A percentile compares a stretch with the other conserved stretches of the same genome.
phyloP scores from a whole-genome alignment of 1,140 invertebrate genomes.

The Dinothrombium tinctorium region DNA sequence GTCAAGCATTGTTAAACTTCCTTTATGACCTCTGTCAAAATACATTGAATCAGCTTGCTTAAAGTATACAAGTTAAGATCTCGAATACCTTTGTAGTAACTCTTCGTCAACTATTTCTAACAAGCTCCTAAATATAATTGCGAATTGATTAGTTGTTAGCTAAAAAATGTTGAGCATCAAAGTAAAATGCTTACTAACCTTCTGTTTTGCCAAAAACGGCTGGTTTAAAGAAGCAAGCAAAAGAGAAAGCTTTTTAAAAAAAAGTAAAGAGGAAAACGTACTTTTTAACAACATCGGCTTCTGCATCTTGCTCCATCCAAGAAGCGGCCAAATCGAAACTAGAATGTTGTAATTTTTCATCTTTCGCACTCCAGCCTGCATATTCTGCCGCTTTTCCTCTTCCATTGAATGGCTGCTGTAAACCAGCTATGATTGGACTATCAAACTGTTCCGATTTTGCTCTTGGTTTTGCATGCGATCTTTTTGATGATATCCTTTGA shows the following conservation, averaged over 20 bases:
- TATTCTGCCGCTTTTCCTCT: too few species aligned
- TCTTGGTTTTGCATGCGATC: conserved; percentile 36
- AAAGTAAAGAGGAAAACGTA: conserved; percentile 14
- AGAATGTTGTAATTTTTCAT: too few species aligned
- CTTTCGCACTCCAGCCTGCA: too few species aligned
- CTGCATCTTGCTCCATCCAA: conserved; percentile 20
- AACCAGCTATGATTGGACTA: too few species aligned
- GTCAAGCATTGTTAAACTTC: conserved; percentile 8
- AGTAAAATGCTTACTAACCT: conserved; percentile 1
- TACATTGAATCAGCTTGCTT: too few species aligned
- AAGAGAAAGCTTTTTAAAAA: background rate
- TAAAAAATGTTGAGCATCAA: background rate
- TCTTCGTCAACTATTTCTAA: conserved; percentile 24
- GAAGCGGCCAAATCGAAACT: conserved; percentile 22
- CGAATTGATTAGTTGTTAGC: background rate
- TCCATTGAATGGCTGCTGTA: too few species aligned
- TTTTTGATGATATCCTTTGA: conserved; percentile 61
- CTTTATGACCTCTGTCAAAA: conserved; percentile 7
- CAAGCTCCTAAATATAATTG: conserved; percentile 13
- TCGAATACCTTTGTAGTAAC: conserved; percentile 20
- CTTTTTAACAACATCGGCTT: conserved; percentile 19
- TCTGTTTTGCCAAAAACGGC: conserved; percentile 2
- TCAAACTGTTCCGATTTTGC: too few species aligned
- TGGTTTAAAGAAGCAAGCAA: background rate
- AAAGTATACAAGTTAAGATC: too few species aligned